Conservation (phyloP, 2,888 invertebrate genomes). For the Tetragonisca angustula region DNA sequence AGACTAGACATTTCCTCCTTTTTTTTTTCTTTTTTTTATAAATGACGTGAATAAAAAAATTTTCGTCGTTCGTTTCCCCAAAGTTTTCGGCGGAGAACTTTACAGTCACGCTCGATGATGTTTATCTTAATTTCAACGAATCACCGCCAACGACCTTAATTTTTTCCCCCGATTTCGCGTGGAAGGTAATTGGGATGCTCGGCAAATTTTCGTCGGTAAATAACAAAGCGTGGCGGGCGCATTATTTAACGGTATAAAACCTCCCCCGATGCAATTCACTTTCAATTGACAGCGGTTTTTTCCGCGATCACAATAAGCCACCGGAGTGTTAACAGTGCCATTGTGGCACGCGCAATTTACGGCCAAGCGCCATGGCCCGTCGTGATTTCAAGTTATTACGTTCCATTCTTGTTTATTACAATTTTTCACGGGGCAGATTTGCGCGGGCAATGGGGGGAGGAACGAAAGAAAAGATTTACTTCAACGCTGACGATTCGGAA, state of each 20-base stretch:
- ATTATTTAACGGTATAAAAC: slow-evolving; percentile 56
- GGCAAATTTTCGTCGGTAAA: slow-evolving; percentile 36
- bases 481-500: background rate
- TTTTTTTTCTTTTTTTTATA: too few species aligned
- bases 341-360: slow-evolving; percentile 68
- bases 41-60: too few species aligned
- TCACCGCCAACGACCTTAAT: slow-evolving; percentile 6
- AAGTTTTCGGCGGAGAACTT: background rate
- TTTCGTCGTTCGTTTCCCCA: too few species aligned
- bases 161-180: background rate
- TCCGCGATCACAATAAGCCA: slow-evolving; percentile 61
- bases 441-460: background rate
- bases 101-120: background rate
- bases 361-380: slow-evolving; percentile 44
- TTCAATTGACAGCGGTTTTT: slow-evolving; percentile 64
- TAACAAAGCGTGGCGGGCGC: slow-evolving; percentile 34
- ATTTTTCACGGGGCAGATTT: slow-evolving; percentile 33
- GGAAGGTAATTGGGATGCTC: slow-evolving; percentile 46
- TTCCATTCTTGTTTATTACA: slow-evolving; percentile 61
- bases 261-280: slow-evolving; percentile 54
- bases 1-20: too few species aligned
- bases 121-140: slow-evolving; percentile 12
- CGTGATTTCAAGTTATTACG: slow-evolving; percentile 64
- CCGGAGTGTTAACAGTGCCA: slow-evolving; percentile 63
- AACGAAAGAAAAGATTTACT: slow-evolving; percentile 12